Evolutionary conservation across 2,113 vertebrate genomes (phyloP).

Genomic region (Bubo blakistoni): DNA sequence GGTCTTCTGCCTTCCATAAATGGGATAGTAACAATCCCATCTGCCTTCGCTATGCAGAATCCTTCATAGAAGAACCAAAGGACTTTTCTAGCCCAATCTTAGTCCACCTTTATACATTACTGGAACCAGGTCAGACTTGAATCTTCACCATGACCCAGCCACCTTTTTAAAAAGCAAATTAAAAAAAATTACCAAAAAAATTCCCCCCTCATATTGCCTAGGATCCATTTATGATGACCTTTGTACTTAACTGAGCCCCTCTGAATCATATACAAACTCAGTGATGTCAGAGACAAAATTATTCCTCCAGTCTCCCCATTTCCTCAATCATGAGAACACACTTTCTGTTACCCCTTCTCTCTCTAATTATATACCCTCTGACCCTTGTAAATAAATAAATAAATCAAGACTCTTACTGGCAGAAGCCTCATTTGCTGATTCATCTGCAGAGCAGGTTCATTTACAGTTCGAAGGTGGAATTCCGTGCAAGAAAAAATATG

Average conservation of each 20-base stretch:
- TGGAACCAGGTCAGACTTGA: neutral
- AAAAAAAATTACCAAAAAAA: neutral
- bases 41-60: rapidly evolving
- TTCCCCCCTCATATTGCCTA: rapidly evolving
- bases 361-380: neutral
- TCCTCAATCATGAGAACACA: neutral
- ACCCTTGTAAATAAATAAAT: neutral
- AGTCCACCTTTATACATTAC: neutral
- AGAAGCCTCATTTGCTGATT: neutral
- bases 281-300: neutral
- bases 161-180: neutral
- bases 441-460: neutral
- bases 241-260: neutral
- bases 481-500: neutral
- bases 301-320: neutral
- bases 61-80: neutral
- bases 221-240: neutral
- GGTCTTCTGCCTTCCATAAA: too few relatives aligned
- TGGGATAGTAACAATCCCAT: too few relatives aligned
- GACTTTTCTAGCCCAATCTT: neutral
- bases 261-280: neutral
- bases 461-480: neutral
- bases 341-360: neutral
- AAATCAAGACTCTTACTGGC: neutral
- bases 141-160: neutral